Conservation (phyloP, 1,140 invertebrate genomes). For the Bombus vancouverensis region DNA sequence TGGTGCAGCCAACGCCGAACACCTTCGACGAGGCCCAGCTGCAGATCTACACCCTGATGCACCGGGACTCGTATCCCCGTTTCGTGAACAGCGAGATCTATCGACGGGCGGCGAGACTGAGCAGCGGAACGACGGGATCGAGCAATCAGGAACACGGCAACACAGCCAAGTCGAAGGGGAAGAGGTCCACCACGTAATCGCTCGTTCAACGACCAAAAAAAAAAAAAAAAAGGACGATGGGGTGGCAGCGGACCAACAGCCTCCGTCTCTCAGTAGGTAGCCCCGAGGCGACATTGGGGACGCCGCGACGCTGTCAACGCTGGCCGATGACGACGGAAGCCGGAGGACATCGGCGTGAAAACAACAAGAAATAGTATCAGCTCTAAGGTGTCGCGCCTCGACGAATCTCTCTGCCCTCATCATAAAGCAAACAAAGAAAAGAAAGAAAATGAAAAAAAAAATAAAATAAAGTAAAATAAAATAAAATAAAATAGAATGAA, state of each 20-base stretch:
- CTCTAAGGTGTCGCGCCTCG: not conserved
- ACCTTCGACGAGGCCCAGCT: conserved; percentile 99
- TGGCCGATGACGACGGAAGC: conserved; percentile 35
- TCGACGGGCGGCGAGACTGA: conserved; percentile 76
- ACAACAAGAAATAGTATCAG: too few relatives aligned
- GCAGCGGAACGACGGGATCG: conserved; percentile 75
- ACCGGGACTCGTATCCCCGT: conserved; percentile 99
- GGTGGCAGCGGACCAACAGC: conserved; percentile 52
- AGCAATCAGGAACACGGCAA: conserved; percentile 68
- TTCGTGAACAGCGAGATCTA: conserved; percentile 81
- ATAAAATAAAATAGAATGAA: not conserved
- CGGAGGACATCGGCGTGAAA: conserved; percentile 6
- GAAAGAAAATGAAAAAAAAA: not conserved
- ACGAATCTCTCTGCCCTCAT: not conserved
- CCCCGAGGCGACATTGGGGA: not conserved
- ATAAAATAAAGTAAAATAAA: not conserved
- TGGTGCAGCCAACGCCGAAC: conserved; percentile 96
- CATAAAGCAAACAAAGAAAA: too few relatives aligned
- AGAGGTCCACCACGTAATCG: conserved; percentile 80
- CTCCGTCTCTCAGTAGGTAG: conserved; percentile 31
- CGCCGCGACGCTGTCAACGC: conserved; percentile 32
- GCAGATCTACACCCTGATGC: conserved; percentile 99
- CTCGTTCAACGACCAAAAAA: conserved; percentile 17
- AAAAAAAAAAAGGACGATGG: not conserved
- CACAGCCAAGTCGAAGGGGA: conserved; percentile 73